Percentiles rank a stretch among this genome's conserved stretches.
phyloP scores from a whole-genome alignment of 1,140 invertebrate genomes.

The Centruroides vittatus region DNA sequence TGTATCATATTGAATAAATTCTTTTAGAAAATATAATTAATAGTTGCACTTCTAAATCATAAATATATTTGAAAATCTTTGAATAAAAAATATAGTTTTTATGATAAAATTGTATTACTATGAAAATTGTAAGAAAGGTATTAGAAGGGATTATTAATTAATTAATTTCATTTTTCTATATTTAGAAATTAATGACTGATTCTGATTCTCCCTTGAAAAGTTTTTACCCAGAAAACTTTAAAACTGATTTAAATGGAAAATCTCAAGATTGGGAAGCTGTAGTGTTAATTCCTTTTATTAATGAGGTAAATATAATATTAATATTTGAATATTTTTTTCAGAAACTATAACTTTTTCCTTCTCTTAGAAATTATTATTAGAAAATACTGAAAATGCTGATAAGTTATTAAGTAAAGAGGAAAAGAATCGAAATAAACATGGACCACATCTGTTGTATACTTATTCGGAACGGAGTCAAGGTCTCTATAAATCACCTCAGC shows the following conservation, averaged over 20 bases:
- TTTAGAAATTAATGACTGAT: conserved; percentile 52
- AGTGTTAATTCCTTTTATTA: conserved; percentile 91
- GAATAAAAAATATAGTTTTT: conserved; percentile 8
- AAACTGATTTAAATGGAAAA: conserved; percentile 81
- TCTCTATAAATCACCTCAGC: conserved; percentile 31
- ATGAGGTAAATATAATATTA: conserved; percentile 38
- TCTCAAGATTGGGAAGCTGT: conserved; percentile 95
- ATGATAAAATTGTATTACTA: background rate
- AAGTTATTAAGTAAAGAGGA: conserved; percentile 53
- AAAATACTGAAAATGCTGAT: conserved; percentile 60
- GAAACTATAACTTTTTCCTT: conserved; percentile 18
- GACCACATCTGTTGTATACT: conserved; percentile 62
- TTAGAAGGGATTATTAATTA: background rate
- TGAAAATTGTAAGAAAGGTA: background rate
- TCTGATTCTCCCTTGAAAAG: conserved; percentile 67
- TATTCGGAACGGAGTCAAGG: conserved; percentile 44
- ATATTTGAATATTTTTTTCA: no score
- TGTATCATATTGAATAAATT: no score
- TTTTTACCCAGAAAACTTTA: conserved; percentile 81
- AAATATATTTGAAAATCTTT: conserved; percentile 5
- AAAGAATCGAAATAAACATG: conserved; percentile 57
- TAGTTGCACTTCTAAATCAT: no score
- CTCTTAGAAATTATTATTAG: conserved; percentile 40
- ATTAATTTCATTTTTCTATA: background rate
- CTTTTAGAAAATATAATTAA: no score